Percentiles rank a stretch among this genome's conserved stretches.
These are phyloP conservation scores for Trichoplusia ni DNA, from an alignment of 1,140 invertebrate species.

Conservation along the genomic window DNA sequence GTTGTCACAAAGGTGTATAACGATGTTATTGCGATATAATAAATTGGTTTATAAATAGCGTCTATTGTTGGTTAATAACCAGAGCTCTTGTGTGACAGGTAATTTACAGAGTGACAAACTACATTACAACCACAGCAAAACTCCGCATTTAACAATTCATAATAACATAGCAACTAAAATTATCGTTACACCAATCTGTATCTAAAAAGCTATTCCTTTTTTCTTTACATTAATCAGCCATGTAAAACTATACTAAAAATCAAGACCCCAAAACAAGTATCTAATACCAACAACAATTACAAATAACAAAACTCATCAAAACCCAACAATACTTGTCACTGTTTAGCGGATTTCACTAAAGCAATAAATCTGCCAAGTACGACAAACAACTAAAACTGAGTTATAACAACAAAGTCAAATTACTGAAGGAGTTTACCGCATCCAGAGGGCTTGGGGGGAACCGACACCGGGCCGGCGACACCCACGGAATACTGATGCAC, in stretches of 20 bases:
- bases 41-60: not conserved
- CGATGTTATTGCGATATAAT: constrained; percentile 11
- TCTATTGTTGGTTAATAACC: not conserved
- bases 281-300: not conserved
- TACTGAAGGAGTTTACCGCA: constrained; percentile 78
- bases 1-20: constrained; percentile 7
- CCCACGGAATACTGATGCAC: constrained; percentile 74
- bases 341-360: constrained; percentile 68
- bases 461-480: constrained; percentile 66
- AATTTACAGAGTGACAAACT: no score
- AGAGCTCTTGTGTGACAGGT: no score
- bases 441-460: constrained; percentile 47
- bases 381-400: constrained; percentile 80
- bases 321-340: constrained; percentile 40
- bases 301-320: constrained; percentile 14
- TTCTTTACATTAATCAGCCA: no score
- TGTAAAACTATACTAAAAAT: not conserved
- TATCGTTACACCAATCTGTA: no score
- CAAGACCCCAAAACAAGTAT: not conserved
- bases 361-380: constrained; percentile 76
- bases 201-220: no score
- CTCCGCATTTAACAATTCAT: no score
- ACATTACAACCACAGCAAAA: no score
- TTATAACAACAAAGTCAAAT: constrained; percentile 82
- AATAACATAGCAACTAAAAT: no score